phyloP scores from a whole-genome alignment of 64 coral and sea anemone genomes.

The Stichodactyla helianthus region DNA sequence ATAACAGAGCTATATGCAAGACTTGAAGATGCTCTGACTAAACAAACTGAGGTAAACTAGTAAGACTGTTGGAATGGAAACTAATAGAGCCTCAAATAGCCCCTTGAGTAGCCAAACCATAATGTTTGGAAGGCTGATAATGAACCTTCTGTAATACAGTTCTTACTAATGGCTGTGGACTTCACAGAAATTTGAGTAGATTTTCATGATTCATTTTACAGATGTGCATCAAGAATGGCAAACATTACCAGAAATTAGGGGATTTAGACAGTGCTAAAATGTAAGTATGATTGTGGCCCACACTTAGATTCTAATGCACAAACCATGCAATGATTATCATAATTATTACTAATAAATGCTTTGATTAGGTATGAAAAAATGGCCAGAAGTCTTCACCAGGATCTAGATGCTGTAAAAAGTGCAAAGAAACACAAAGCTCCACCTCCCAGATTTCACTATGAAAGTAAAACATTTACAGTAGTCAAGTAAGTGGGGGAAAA shows the following conservation, averaged over 20 bases:
- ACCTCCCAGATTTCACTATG: slow-evolving; percentile 91
- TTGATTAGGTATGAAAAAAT: slow-evolving; percentile 86
- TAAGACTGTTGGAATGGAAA: too few relatives aligned
- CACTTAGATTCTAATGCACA: too few relatives aligned
- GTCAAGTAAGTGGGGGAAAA: slow-evolving; percentile 60
- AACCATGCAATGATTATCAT: too few relatives aligned
- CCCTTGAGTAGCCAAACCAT: too few relatives aligned
- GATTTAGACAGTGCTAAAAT: slow-evolving; percentile 89
- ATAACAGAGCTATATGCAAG: slow-evolving; percentile 83
- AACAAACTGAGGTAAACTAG: slow-evolving; percentile 76
- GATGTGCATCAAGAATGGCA: slow-evolving; percentile 90
- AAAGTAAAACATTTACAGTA: slow-evolving; percentile 93
- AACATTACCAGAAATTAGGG: slow-evolving; percentile 93
- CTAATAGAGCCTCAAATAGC: too few relatives aligned
- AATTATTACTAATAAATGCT: background rate
- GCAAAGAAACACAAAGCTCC: slow-evolving; percentile 80
- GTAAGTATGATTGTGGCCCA: slow-evolving; percentile 24
- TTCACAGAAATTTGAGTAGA: too few relatives aligned
- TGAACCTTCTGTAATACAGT: too few relatives aligned
- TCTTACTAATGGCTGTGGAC: too few relatives aligned
- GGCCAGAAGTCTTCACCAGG: slow-evolving; percentile 70
- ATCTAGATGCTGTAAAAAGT: slow-evolving; percentile 80
- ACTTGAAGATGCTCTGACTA: slow-evolving; percentile 88
- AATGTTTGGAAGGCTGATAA: too few relatives aligned
- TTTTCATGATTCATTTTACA: slow-evolving; percentile 26